Conservation (phyloP, 2,888 invertebrate genomes). For the Cataglyphis livida region DNA sequence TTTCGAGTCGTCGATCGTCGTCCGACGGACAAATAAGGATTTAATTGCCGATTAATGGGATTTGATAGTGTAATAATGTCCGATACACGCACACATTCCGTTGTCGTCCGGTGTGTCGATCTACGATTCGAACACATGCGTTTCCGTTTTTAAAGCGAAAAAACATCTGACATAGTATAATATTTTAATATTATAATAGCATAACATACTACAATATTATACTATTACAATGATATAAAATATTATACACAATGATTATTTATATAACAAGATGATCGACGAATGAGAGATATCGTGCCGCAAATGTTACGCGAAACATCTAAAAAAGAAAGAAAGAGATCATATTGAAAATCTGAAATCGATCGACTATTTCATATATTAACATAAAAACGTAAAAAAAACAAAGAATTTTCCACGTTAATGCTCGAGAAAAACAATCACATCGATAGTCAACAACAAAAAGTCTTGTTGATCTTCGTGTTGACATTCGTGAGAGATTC, state of each 20-base stretch:
- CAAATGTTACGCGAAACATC: constrained; percentile 29
- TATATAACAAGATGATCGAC: constrained; percentile 16
- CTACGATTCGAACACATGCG: constrained; percentile 16
- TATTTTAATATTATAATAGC: constrained; percentile 27
- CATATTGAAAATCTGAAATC: constrained; percentile 7
- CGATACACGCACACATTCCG: constrained; percentile 16
- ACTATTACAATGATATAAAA: constrained; percentile 12
- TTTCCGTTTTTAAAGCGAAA: neutral
- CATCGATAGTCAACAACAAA: neutral
- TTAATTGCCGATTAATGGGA: constrained; percentile 53
- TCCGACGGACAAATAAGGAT: constrained; percentile 27
- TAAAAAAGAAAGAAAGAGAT: constrained; percentile 22
- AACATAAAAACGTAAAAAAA: neutral
- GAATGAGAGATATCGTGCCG: neutral
- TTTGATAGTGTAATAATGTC: constrained; percentile 56
- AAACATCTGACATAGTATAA: neutral
- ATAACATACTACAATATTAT: neutral
- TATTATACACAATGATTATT: constrained; percentile 14
- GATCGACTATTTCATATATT: constrained; percentile 24
- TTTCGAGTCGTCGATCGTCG: constrained; percentile 39
- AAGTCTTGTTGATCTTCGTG: constrained; percentile 1
- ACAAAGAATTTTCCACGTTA: constrained; percentile 1
- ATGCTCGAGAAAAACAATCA: constrained; percentile 20
- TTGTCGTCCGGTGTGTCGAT: constrained; percentile 27
- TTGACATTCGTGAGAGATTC: constrained; percentile 34